Evolutionary conservation across 2,888 invertebrate species (phyloP), one percentile per base, ranked within the genome.

Genomic region (Nymphalis polychloros): DNA sequence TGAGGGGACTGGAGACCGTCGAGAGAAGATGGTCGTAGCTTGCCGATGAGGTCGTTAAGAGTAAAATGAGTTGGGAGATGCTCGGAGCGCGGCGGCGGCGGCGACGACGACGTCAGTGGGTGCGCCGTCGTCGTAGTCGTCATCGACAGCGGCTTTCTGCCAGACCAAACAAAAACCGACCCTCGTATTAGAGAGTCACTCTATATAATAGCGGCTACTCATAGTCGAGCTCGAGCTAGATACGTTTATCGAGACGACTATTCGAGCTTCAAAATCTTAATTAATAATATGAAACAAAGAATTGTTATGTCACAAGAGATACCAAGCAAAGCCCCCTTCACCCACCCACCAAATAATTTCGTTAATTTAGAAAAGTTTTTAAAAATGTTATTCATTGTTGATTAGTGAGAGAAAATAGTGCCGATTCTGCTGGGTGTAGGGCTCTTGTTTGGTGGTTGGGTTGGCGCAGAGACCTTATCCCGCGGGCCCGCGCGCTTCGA

Each of bases 241-340:
- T 55, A 48, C 60, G 41, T 67, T 49, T 48, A 48, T 46, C 57
- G 61, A 70, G 57, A 53, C 66, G 62, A 67, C 57, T 63, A 63
- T 53, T 59, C 61, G 63, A 67, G 59, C 47, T 47, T 48, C 47
- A 49, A 27, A n/a, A 46, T 49, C 6, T 63, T 59, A 20, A 41
- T 62, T 48, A 53, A 61, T 47, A 46, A 64, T 20, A 49, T 41
- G 17, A 69, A 71, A 69, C 63, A 71, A 69, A 72, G 73, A 73
- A 59, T 71, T 60, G 68, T 67, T 70, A 72, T 68, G 64, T 69
- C 63, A 70, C 69, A 72, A 86, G 93, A 93, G 93, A 93, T 93
- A 93, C 93, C 93, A 93, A 93, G 93, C 93, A 92, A 93, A 93
- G 93, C 93, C 93, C 91, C 92, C 89, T 91, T 90, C 92, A 92